Conservation (phyloP, 2,797 vertebrate genomes). For the Sphaeramia orbicularis region DNA sequence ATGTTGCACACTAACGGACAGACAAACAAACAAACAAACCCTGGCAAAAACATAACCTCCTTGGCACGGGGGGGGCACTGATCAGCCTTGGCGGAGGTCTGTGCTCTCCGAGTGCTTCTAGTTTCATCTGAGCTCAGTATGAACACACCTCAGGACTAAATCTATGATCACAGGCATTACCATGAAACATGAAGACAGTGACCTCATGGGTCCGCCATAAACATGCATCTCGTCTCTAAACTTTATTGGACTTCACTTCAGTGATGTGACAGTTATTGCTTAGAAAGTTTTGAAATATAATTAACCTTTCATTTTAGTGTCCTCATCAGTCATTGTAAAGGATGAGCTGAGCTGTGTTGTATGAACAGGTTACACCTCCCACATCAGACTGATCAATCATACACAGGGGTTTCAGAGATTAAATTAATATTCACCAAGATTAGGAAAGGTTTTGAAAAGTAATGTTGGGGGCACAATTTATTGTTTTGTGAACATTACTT, state of each 20-base stretch:
- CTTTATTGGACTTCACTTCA: conserved; percentile 23
- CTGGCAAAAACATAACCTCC: too few relatives aligned
- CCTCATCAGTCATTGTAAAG: background rate
- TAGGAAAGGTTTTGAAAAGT: too few relatives aligned
- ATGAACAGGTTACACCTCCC: background rate
- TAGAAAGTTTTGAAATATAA: conserved; percentile 7
- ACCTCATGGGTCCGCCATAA: conserved; percentile 2
- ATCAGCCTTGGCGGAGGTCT: too few relatives aligned
- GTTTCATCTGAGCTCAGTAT: background rate
- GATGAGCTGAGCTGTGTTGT: background rate
- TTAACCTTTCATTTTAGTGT: conserved; percentile 20
- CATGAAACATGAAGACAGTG: conserved; percentile 5
- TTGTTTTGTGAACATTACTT: too few relatives aligned
- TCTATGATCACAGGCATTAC: conserved; percentile 1
- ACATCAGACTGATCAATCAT: too few relatives aligned
- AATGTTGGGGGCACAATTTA: too few relatives aligned
- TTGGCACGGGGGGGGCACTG: too few relatives aligned
- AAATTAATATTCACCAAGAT: too few relatives aligned
- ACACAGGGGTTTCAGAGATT: too few relatives aligned
- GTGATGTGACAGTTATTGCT: conserved; percentile 1
- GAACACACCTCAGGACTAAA: background rate
- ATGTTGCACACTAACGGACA: too few relatives aligned
- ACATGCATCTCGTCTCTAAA: conserved; percentile 5
- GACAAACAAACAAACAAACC: too few relatives aligned
- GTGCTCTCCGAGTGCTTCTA: too few relatives aligned